These are phyloP conservation scores for Spinus pinus DNA, from an alignment of 2,797 vertebrate species.

Conservation along the genomic window DNA sequence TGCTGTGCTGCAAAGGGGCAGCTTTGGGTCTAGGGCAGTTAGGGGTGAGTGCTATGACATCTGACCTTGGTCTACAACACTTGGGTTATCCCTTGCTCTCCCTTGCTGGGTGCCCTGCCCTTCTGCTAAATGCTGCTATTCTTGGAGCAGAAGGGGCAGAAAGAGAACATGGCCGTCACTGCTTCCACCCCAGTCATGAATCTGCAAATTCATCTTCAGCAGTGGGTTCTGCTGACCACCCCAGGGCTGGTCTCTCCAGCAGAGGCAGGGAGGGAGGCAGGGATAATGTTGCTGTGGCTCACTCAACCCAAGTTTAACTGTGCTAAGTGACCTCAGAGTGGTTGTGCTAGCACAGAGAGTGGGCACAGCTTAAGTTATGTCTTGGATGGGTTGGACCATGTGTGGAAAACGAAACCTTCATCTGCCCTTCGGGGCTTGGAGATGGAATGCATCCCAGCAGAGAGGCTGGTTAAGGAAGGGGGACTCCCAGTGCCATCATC, in stretches of 20 bases:
- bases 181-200: neutral
- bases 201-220: neutral
- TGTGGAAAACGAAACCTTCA: neutral
- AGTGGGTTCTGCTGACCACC: neutral
- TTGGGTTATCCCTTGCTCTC: neutral
- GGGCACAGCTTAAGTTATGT: neutral
- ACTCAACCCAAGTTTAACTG: neutral
- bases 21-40: neutral
- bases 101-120: neutral
- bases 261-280: neutral
- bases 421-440: neutral
- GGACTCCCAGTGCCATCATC: neutral
- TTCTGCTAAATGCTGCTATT: neutral
- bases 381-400: neutral
- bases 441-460: neutral
- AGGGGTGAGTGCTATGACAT: rapidly evolving
- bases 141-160: neutral
- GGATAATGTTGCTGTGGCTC: neutral
- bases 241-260: neutral
- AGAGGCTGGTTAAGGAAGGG: neutral
- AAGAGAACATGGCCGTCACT: neutral
- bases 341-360: neutral
- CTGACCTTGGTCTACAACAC: neutral
- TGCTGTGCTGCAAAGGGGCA: neutral
- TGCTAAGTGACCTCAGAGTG: neutral